Conservation (phyloP, 2,888 invertebrate species). For the Rapana venosa region DNA sequence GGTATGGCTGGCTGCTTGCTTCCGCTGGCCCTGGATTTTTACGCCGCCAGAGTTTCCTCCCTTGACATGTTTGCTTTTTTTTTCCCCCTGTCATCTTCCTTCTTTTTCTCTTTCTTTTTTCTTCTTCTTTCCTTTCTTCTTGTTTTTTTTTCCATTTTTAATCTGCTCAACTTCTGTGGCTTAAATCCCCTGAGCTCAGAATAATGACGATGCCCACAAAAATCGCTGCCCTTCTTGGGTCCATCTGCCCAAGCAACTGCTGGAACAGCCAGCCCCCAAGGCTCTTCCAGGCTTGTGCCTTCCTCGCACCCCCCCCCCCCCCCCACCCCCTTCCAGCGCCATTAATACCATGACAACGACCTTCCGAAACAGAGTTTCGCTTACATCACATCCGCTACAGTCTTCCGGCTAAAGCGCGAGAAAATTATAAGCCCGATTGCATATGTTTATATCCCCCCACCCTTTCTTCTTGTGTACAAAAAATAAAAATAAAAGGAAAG, state of each 20-base stretch:
- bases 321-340: slow-evolving; percentile 5
- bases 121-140: background rate
- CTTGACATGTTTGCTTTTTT: background rate
- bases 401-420: background rate
- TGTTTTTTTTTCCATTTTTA: background rate
- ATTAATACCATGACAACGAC: slow-evolving; percentile 42
- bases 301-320: background rate
- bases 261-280: slow-evolving; percentile 32
- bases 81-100: background rate
- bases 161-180: background rate
- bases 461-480: background rate
- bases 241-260: slow-evolving; percentile 11
- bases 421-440: no score
- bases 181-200: background rate
- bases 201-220: background rate
- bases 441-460: no score
- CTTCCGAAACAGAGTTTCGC: slow-evolving; percentile 8
- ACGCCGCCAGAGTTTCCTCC: background rate
- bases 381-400: slow-evolving; percentile 27
- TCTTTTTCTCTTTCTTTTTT: background rate
- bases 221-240: background rate
- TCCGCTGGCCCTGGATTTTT: background rate
- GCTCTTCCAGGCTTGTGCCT: slow-evolving; percentile 31
- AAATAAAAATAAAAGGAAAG: no score
- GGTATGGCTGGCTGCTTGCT: no score